Evolutionary conservation across 2,797 vertebrate genomes (phyloP).

Genomic region (Gephyroberyx darwinii): DNA sequence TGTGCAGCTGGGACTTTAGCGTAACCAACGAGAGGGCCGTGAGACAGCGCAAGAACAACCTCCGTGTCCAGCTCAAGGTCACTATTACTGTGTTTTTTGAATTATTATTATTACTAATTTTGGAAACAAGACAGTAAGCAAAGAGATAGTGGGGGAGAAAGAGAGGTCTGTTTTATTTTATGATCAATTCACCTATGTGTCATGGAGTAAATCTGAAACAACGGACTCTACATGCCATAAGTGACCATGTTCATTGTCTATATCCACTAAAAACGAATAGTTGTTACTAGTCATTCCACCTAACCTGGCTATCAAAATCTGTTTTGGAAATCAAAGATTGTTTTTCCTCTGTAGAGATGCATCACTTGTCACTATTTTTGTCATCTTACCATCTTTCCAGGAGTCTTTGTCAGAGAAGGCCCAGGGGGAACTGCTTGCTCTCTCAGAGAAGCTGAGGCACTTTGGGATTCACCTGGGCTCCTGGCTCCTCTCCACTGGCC

Average conservation of each 20-base stretch:
- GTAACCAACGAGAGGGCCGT: constrained; percentile 89
- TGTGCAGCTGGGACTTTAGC: constrained; percentile 95
- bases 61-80: constrained; percentile 91
- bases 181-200: no score
- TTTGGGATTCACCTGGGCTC: constrained; percentile 75
- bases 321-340: no score
- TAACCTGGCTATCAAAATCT: no score
- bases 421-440: constrained; percentile 68
- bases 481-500: constrained; percentile 85
- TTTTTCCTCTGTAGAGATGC: background rate
- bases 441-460: constrained; percentile 70
- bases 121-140: background rate
- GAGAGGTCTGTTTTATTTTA: background rate
- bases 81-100: background rate
- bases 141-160: background rate
- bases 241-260: no score
- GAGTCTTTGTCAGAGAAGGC: constrained; percentile 86
- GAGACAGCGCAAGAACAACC: constrained; percentile 88
- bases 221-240: no score
- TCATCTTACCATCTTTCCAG: constrained; percentile 69
- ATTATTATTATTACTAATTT: background rate
- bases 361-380: background rate
- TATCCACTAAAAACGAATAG: no score
- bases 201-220: no score
- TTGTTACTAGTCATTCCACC: no score